Percentiles rank a stretch among this genome's conserved stretches.
Conservation (phyloP, 2,888 invertebrate genomes). For the Diploptera punctata region DNA sequence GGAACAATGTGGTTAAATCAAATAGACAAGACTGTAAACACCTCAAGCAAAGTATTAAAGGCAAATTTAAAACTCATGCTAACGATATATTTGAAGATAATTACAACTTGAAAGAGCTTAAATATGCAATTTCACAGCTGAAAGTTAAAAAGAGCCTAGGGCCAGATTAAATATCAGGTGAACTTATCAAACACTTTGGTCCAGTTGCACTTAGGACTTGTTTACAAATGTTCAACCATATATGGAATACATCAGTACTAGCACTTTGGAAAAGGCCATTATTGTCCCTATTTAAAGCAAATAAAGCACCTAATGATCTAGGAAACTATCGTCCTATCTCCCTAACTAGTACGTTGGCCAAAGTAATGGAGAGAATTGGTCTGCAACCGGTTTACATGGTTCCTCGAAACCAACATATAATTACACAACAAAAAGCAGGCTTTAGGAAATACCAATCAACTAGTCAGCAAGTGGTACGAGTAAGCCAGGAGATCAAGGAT, state of each 20-base stretch:
- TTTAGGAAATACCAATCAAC: slow-evolving; percentile 32
- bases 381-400: neutral
- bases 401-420: neutral
- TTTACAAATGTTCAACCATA: too few species aligned
- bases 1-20: neutral
- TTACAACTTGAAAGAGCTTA: neutral
- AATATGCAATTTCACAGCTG: neutral
- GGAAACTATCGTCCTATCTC: slow-evolving; percentile 1
- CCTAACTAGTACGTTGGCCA: neutral
- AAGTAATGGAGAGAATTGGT: slow-evolving; percentile 8
- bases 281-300: neutral
- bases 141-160: neutral
- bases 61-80: neutral
- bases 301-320: too few species aligned
- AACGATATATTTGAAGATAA: neutral
- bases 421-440: neutral
- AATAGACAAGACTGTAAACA: neutral
- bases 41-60: neutral
- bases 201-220: too few species aligned
- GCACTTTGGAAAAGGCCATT: neutral
- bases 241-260: neutral
- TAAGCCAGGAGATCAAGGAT: slow-evolving; percentile 1
- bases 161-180: slow-evolving; percentile 4
- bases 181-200: neutral
- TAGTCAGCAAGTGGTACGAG: slow-evolving; percentile 41